A percentile compares a stretch with the other conserved stretches of the same genome.
Conservation (phyloP, 2,113 vertebrate genomes). For the Neotoma lepida region DNA sequence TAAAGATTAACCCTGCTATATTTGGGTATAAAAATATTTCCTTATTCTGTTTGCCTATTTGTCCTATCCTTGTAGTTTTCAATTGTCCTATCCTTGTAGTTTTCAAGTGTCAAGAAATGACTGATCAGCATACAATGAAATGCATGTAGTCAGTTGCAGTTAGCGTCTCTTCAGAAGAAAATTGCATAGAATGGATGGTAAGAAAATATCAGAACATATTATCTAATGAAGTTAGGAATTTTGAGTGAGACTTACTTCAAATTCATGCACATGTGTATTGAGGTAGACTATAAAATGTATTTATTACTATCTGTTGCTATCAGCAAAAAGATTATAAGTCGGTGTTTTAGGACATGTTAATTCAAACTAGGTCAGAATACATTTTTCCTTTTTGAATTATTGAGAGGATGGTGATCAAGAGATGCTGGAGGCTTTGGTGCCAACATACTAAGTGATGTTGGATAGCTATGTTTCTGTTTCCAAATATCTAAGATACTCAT, state of each 20-base stretch:
- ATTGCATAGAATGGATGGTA: neutral
- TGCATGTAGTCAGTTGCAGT: conserved; percentile 12
- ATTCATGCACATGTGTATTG: neutral
- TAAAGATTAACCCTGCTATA: neutral
- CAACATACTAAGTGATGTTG: conserved; percentile 11
- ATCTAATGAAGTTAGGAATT: conserved; percentile 17
- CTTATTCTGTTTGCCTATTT: conserved; percentile 21
- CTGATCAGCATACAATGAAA: conserved; percentile 26
- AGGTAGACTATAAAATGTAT: conserved; percentile 40
- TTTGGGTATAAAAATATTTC: conserved; percentile 7
- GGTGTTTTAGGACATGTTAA: conserved; percentile 33
- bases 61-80: conserved; percentile 15
- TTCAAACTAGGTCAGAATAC: conserved; percentile 32
- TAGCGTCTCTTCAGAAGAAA: conserved; percentile 50
- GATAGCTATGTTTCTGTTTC: conserved; percentile 18
- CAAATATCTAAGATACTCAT: conserved; percentile 15
- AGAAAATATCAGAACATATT: conserved; percentile 36
- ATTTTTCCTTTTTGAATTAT: neutral
- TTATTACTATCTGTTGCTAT: conserved; percentile 50
- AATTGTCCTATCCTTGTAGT: neutral
- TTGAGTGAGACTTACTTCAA: neutral
- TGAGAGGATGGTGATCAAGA: neutral
- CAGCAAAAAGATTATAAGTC: conserved; percentile 42
- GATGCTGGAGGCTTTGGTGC: neutral
- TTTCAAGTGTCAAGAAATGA: conserved; percentile 36